These are phyloP conservation scores for Plectrocnemia conspersa DNA, from an alignment of 1,140 invertebrate genomes.

Conservation along the genomic window DNA sequence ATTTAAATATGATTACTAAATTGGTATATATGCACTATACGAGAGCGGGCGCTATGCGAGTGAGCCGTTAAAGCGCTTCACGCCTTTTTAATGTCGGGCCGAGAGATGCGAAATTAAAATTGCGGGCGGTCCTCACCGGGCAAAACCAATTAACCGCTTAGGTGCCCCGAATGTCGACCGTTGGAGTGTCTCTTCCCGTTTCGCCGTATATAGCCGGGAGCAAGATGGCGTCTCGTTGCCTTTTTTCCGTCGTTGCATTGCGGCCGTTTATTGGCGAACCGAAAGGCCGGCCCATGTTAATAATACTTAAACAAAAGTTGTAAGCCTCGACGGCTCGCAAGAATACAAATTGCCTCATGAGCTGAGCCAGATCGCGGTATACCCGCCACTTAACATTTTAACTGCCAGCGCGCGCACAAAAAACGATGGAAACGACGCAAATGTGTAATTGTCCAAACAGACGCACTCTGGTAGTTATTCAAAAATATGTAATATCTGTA, in stretches of 20 bases:
- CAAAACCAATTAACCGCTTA: conserved; percentile 22
- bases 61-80: conserved; percentile 26
- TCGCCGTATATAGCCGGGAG: conserved; percentile 11
- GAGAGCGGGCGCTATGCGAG: conserved; percentile 7
- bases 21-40: background rate
- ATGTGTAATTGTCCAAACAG: no score
- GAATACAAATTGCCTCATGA: conserved; percentile 26
- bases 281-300: conserved; percentile 21
- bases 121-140: conserved; percentile 7
- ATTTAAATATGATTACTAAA: conserved; percentile 8
- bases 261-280: conserved; percentile 20
- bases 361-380: background rate
- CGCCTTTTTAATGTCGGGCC: conserved; percentile 27
- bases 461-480: no score
- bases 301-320: conserved; percentile 26
- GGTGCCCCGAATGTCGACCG: conserved; percentile 3
- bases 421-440: no score
- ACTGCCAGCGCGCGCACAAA: no score
- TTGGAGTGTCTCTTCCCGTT: conserved; percentile 8
- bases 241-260: conserved; percentile 19
- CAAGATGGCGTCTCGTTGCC: conserved; percentile 9
- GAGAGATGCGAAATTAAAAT: conserved; percentile 7
- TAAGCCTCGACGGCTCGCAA: conserved; percentile 9
- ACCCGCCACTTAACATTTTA: conserved; percentile 2
- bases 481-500: no score